phyloP scores from a whole-genome alignment of 2,113 vertebrate species.

The Rhinopomastus cyanomelas region DNA sequence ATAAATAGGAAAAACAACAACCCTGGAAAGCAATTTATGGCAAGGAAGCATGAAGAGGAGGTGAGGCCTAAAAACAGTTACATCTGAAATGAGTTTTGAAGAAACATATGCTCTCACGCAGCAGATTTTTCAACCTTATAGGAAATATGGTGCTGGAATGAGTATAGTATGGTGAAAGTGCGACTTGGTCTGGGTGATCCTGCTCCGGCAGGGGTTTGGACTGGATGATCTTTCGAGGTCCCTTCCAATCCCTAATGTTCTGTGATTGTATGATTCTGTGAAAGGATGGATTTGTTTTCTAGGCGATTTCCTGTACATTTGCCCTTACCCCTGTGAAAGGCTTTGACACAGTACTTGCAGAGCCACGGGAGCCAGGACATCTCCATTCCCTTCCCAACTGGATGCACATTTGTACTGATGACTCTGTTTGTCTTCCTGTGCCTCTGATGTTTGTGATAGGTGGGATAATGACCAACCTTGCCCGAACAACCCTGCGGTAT shows the following conservation, averaged over 20 bases:
- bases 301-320: constrained; percentile 43
- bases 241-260: too few relatives aligned
- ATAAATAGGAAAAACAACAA: constrained; percentile 42
- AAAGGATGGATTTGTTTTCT: constrained; percentile 51
- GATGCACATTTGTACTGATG: not conserved
- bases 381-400: not conserved
- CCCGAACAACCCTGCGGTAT: not conserved
- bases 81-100: constrained; percentile 62
- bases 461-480: not conserved
- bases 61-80: constrained; percentile 60
- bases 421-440: not conserved
- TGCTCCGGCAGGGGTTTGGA: too few relatives aligned
- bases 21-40: constrained; percentile 32
- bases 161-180: too few relatives aligned
- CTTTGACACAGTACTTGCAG: not conserved
- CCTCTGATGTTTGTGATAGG: not conserved
- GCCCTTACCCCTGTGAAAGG: not conserved
- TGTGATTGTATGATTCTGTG: too few relatives aligned
- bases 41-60: constrained; percentile 40
- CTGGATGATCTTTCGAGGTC: too few relatives aligned
- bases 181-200: too few relatives aligned
- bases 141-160: constrained; percentile 55
- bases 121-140: constrained; percentile 65
- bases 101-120: constrained; percentile 60
- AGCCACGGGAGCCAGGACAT: not conserved